Base-by-base conservation (phyloP, 2,113 vertebrate species). In the Corythornis madagascariensis region DNA sequence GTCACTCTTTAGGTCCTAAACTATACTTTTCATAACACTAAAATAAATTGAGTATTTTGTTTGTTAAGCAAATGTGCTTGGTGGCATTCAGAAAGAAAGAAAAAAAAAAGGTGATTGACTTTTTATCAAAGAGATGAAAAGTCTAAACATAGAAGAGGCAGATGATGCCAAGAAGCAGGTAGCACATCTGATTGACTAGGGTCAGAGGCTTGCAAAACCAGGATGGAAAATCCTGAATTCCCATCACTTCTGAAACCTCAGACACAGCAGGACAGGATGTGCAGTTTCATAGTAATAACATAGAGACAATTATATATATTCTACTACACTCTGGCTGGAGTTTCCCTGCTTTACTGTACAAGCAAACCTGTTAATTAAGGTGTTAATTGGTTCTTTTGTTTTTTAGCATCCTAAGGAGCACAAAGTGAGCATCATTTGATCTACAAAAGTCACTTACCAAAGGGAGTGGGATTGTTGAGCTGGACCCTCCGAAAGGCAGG, bases 391-490 rank as follows among this genome's bases (percentile, higher is more conserved):
- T 8, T 21, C 22, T 56, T 77, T 7, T 45, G 4, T 5, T 63
- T 22, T 59, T 53, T 24, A 18, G 15, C 40, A 16, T 12, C 10
- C 0, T 2, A 12, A 28, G 11, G 3, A 82, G 16, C 2, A 3
- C 45, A 53, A 40, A 3, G 9, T 16, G 17, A 64, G 17, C 2
- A 18, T 56, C 1, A 33, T 14, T 50, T 61, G 29, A 26, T 50
- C 35, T 13, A 33, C 57, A n/a, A 65, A 50, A 53, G 10, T 18
- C 33, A 13, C 97, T 97, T 95, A 99, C 99, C 98, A 86, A 96
- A 99, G 60, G 98, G 97, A 78, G 98, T 98, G 74, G 97, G 98
- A 92, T 99, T 99, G 85, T 98, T 98, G 92, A 99, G 98, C 61
- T 77, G 98, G 80, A 99, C 86, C 31, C 86, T 97, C 10, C 98